Base-by-base conservation (phyloP, 2,797 vertebrate species). In the Naso thynnoides region DNA sequence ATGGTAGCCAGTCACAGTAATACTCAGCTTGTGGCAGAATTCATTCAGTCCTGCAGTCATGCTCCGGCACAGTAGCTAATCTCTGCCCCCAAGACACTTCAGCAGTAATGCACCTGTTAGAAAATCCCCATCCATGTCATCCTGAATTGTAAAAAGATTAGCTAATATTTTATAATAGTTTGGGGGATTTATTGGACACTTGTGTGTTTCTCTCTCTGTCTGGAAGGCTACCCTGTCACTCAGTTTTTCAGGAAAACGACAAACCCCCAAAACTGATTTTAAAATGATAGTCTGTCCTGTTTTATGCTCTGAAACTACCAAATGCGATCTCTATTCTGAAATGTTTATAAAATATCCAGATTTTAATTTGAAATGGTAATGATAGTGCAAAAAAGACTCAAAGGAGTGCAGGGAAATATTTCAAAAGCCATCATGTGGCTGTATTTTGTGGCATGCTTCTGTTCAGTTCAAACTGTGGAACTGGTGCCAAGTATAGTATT, bases 51-150 rank as follows among this genome's bases (percentile, higher is more conserved):
- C 84, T 75, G 80, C 77, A 81, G 86, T 79, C 70, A 61, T 82
- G 73, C 76, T 73, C 53, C 45, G 80, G 76, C 66, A 21, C 72
- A 61, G 62, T 16, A 55, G 82, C 84, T 91, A 90, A 91, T 91
- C 90, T 88, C 74, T 83, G 73, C 65, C 86, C 85, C 74, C 74
- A 54, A 90, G 86, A 85, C 86, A 84, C 80, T 90, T 85, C 79
- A 84, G 85, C 86, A 70, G 80, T 79, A 89, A 85, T 87, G 80
- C 80, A 90, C 80, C 86, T 82, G 87, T 86, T 86, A 67, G 82
- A 88, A 88, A 86, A 88, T 84, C 72, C 82, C 75, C 72, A 65
- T 75, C 87, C 75, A 55, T 90, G 82, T 81, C 76, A 73, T 84
- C 86, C 54, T 79, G 74, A 86, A 86, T 81, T 86, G 81, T 82